A percentile compares a stretch with the other conserved stretches of the same genome.
Evolutionary conservation across 2,888 invertebrate genomes (phyloP).

Genomic region (Leucozona laternaria): DNA sequence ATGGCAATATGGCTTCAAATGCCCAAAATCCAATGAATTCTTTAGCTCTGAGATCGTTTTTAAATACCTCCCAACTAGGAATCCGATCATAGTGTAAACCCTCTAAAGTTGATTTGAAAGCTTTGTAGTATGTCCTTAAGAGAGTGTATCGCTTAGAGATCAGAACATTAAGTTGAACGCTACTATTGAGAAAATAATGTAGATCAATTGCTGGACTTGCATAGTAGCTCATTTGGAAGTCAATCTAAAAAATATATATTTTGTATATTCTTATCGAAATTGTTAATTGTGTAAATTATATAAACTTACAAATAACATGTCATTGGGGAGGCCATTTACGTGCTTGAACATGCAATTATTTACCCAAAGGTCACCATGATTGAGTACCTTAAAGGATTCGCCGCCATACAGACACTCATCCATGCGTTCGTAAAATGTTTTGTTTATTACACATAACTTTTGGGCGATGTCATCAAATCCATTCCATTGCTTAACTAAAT

Average conservation of each 20-base stretch:
- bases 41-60: conserved; percentile 79
- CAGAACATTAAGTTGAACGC: conserved; percentile 81
- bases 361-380: conserved; percentile 85
- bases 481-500: conserved; percentile 83
- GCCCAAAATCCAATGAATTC: conserved; percentile 82
- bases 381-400: conserved; percentile 84
- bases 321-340: conserved; percentile 73
- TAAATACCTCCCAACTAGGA: conserved; percentile 80
- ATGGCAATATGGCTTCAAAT: conserved; percentile 82
- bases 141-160: conserved; percentile 80
- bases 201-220: conserved; percentile 83
- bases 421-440: conserved; percentile 81
- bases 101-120: conserved; percentile 79
- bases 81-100: conserved; percentile 78
- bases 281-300: not conserved
- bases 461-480: conserved; percentile 83
- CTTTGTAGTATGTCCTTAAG: conserved; percentile 80
- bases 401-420: conserved; percentile 61
- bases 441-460: conserved; percentile 82
- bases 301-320: conserved; percentile 6
- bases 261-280: not conserved
- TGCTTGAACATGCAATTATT: conserved; percentile 85
- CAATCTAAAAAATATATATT: conserved; percentile 77
- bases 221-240: conserved; percentile 82
- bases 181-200: conserved; percentile 83